A percentile compares a stretch with the other conserved stretches of the same genome.
Conservation (phyloP, 1,140 invertebrate species). For the Eriosoma lanigerum region DNA sequence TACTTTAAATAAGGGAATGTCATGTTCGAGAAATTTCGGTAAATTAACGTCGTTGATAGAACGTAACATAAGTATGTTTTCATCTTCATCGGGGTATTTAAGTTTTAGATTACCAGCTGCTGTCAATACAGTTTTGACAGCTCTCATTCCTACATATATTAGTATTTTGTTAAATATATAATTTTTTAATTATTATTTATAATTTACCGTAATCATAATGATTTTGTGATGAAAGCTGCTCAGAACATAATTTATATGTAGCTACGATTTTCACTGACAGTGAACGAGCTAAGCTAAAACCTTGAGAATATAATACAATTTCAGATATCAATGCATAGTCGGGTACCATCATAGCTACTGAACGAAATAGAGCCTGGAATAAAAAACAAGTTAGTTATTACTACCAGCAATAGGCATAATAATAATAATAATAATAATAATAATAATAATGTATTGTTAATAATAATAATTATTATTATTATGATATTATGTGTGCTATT, state of each 20-base stretch:
- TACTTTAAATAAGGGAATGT: conserved; percentile 80
- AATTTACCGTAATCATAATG: conserved; percentile 93
- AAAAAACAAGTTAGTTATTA: no score
- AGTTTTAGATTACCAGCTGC: conserved; percentile 87
- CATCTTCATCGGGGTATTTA: conserved; percentile 80
- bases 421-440: no score
- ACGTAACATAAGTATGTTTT: conserved; percentile 80
- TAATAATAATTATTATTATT: background rate
- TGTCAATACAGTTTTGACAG: conserved; percentile 86
- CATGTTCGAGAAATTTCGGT: conserved; percentile 86
- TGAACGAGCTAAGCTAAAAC: conserved; percentile 84
- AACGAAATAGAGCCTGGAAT: conserved; percentile 81
- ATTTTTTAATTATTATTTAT: background rate
- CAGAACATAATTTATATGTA: conserved; percentile 89
- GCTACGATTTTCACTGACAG: conserved; percentile 93
- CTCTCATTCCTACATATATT: conserved; percentile 69
- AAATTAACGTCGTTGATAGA: conserved; percentile 94
- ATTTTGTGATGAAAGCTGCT: conserved; percentile 90
- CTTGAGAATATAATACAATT: conserved; percentile 89
- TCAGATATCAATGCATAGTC: conserved; percentile 94
- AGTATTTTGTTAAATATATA: no score
- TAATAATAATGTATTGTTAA: no score
- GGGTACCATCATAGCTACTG: conserved; percentile 98
- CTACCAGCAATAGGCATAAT: no score
- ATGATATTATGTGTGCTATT: no score